Percentiles rank a stretch among this genome's conserved stretches.
Conservation (phyloP, 30 jellyfish, hydroid and myxozoan species). For the Hydractinia echinata region DNA sequence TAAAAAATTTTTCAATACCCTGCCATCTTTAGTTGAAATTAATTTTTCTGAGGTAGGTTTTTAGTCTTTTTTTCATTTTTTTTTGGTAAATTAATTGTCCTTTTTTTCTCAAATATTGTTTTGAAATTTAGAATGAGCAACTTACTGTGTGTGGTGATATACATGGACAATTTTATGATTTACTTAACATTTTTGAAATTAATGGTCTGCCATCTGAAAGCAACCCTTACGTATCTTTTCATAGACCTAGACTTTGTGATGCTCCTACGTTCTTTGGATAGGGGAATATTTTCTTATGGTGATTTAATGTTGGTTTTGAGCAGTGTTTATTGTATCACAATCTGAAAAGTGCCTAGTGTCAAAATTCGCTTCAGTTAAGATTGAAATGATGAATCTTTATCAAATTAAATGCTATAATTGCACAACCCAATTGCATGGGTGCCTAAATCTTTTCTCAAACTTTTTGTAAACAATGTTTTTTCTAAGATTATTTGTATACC, state of each 20-base stretch:
- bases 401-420: no score
- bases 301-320: background rate
- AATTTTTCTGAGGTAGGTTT: slow-evolving; percentile 71
- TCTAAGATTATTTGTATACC: no score
- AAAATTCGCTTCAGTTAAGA: no score
- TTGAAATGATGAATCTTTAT: no score
- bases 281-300: background rate
- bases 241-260: no score
- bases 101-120: background rate
- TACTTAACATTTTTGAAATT: slow-evolving; percentile 71
- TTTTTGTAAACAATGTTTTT: no score
- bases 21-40: slow-evolving; percentile 65
- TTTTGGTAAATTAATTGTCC: slow-evolving; percentile 11
- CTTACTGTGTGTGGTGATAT: slow-evolving; percentile 98
- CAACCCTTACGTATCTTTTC: slow-evolving; percentile 98
- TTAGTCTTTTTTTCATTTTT: background rate
- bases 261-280: background rate
- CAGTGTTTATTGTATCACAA: no score
- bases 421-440: no score
- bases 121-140: slow-evolving; percentile 54
- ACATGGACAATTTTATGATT: slow-evolving; percentile 96
- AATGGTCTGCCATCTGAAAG: slow-evolving; percentile 90
- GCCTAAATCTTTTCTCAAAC: no score
- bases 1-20: slow-evolving; percentile 58
- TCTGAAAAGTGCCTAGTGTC: no score